Evolutionary conservation across 2,888 invertebrate species (phyloP), one percentile per base, ranked within the genome.

Genomic region (Chorisops tibialis): DNA sequence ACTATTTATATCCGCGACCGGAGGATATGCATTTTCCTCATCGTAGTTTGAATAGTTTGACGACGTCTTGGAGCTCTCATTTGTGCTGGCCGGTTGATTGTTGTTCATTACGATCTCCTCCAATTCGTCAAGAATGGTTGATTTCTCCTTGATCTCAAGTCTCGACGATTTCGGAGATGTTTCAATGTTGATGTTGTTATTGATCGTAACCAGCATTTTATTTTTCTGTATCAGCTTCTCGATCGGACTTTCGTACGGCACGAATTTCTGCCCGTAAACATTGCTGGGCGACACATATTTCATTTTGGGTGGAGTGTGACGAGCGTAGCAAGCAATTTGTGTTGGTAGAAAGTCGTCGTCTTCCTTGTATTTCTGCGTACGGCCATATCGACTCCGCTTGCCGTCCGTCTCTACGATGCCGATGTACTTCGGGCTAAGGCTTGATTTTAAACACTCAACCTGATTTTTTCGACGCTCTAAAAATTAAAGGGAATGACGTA

Each of bases 371-470:
- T 43, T 69, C 67, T 39, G 67, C 62, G 11, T 65, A 61, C 14
- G 67, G 38, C 66, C 63, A 41, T 63, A 43, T 59, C 63, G 56
- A 66, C 64, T 63, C 59, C 69, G 63, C 68, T 65, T 47, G 54
- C 70, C 67, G 52, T 67, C 67, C 11, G 54, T 61, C 14, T 69
- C 67, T 6, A 67, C 69, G 39, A 72, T 72, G n/a, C 75, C 77
- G 59, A 76, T 76, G 62, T 74, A 76, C 61, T 77, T 77, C 1
- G 77, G 74, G 35, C 73, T 77, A 14, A 77, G 63, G 41, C 70
- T 71, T 4, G 77, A 75, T 63, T 75, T 21, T 24, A 64, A 52
- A 18, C 19, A 16, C 19, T 59, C 56, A 4, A 64, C 14, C 18
- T 51, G 52, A 38, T 35, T 48, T 38, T 48, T 59, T 39, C 59